These are phyloP conservation scores for Cheirogaleus medius DNA, from an alignment of 2,113 vertebrate genomes.

Conservation along the genomic window DNA sequence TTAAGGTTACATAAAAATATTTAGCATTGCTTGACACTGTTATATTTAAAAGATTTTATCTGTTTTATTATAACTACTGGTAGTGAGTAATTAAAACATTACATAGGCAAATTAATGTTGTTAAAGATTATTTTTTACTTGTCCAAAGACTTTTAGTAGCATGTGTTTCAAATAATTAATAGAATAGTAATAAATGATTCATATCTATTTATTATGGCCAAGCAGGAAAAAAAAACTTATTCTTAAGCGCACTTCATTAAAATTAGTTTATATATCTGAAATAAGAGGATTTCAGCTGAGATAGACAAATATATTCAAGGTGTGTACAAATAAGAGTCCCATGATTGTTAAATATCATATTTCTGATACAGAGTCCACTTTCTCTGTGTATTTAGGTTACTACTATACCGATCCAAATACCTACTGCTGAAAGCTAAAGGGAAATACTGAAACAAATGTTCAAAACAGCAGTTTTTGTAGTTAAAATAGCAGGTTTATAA, in stretches of 20 bases:
- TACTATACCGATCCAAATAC: neutral
- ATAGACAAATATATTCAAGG: neutral
- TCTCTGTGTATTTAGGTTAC: neutral
- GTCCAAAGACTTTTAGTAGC: neutral
- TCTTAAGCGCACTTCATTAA: neutral
- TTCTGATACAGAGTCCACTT: neutral
- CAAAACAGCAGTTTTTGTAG: slow-evolving; percentile 7
- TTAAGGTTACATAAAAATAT: neutral
- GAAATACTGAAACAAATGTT: neutral
- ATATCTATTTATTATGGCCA: neutral
- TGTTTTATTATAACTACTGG: neutral
- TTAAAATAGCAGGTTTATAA: slow-evolving; percentile 42
- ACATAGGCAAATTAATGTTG: neutral
- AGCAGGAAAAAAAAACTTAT: neutral
- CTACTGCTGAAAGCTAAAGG: neutral
- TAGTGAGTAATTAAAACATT: slow-evolving; percentile 47
- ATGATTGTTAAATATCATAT: neutral
- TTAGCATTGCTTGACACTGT: neutral
- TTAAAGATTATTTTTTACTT: neutral
- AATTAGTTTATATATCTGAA: neutral
- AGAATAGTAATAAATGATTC: neutral
- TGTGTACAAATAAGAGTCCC: neutral
- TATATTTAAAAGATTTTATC: neutral
- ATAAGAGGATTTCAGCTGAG: neutral
- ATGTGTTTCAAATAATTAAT: neutral